Base-by-base conservation (phyloP, 2,888 invertebrate species). In the Lasius fuliginosus region DNA sequence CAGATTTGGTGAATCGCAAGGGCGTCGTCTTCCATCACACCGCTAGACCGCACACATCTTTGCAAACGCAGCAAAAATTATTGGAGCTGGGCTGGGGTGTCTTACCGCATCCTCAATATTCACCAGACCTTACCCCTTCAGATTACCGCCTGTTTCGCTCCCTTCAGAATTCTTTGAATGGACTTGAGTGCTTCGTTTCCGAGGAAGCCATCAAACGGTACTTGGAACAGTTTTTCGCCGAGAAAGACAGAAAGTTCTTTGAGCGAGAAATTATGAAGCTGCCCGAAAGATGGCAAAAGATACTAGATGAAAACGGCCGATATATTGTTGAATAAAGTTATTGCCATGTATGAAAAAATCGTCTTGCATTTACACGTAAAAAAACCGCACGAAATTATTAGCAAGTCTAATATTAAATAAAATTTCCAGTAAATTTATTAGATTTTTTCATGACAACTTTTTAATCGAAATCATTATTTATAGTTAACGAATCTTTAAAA, bases 211-310 rank as follows among this genome's bases (percentile, higher is more conserved):
- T 88, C 30, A 82, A 83, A 85, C 75, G 58, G n/a, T 30, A 88
- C n/a, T 27, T 83, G 18, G 64, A 68, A n/a, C 62, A 85, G 60
- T 86, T 83, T 77, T 86, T 83, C 64, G 60, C 67, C 42, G 36
- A 58, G 36, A 79, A 85, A 73, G 40, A 87, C 4, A 68, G 65
- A 23, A 85, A 65, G n/a, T 88, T 88, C 69, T 82, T 67, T 76
- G 87, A 88, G 65, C 67, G 56, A 77, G 85, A 83, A 83, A 89
- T 89, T 68, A 84, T 88, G 79, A 77, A 85, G 77, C 79, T 88
- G 68, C 62, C 88, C 64, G 83, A 88, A 88, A 87, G 83, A 85
- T 89, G 85, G 88, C 89, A 86, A 87, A 88, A 87, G 77, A 82
- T 88, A 62, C 67, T 88, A 58, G 83, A 91, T 40, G 82, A 91